Evolutionary conservation across 2,797 vertebrate species (phyloP).

Genomic region (Platyrinchus mystaceus): DNA sequence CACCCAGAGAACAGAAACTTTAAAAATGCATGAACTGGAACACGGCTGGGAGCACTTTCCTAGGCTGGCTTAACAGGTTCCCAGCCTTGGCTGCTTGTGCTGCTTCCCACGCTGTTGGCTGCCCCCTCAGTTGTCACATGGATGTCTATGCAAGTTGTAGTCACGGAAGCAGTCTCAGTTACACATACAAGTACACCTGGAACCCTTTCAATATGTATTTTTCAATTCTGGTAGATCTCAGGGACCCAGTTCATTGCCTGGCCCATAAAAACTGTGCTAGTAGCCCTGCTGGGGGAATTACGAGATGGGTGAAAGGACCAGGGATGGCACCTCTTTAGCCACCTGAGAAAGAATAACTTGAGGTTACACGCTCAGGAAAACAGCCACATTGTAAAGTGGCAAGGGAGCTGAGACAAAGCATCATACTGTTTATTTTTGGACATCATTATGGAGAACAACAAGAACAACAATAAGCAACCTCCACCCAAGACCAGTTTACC

Average conservation of each 20-base stretch:
- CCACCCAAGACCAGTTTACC: neutral
- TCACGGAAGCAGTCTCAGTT: neutral
- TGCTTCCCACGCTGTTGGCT: neutral
- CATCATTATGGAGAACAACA: neutral
- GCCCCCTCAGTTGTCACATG: neutral
- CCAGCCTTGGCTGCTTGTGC: neutral
- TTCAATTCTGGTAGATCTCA: neutral
- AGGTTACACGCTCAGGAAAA: neutral
- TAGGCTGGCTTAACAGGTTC: neutral
- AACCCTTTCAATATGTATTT: neutral
- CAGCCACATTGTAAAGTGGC: neutral
- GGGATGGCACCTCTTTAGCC: neutral
- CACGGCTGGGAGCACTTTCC: neutral
- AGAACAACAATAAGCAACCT: neutral
- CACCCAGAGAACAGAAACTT: neutral
- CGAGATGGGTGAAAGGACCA: neutral
- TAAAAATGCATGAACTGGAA: neutral
- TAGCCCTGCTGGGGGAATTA: neutral
- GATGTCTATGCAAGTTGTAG: neutral
- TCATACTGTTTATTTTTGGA: neutral
- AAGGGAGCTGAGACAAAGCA: neutral
- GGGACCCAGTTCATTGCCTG: neutral
- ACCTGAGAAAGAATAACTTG: neutral
- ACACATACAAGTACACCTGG: neutral
- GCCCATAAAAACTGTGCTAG: neutral